These are phyloP conservation scores for Toxotes chatareus DNA, from an alignment of 2,113 vertebrate genomes.

Conservation along the genomic window DNA sequence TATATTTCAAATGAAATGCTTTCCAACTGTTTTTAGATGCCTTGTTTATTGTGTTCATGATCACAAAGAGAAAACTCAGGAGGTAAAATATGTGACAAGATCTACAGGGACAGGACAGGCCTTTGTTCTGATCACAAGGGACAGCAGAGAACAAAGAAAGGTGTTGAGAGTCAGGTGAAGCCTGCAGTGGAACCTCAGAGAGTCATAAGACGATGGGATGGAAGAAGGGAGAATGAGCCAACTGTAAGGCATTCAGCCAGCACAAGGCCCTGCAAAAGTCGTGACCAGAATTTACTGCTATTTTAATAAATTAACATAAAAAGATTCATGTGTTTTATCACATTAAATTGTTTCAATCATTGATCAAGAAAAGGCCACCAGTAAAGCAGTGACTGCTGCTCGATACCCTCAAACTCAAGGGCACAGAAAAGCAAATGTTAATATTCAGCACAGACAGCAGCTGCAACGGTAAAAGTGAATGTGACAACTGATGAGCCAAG, in stretches of 20 bases:
- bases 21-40: background rate
- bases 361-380: too few species aligned
- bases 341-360: too few species aligned
- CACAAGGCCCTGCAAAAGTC: too few species aligned
- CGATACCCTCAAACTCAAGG: background rate
- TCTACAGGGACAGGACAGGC: background rate
- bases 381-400: background rate
- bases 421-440: background rate
- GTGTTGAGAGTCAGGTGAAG: background rate
- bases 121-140: conserved; percentile 6
- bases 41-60: background rate
- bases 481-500: background rate
- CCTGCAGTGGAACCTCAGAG: background rate
- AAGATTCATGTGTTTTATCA: too few species aligned
- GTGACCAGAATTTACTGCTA: too few species aligned
- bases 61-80: too few species aligned
- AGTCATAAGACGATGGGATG: background rate
- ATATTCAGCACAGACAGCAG: background rate
- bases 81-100: background rate
- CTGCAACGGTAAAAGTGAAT: background rate
- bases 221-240: too few species aligned
- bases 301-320: too few species aligned
- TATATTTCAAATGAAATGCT: background rate
- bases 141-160: background rate
- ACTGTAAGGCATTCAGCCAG: too few species aligned